These are phyloP conservation scores for Australoheros scitulus DNA, from an alignment of 2,113 vertebrate species.

Conservation along the genomic window DNA sequence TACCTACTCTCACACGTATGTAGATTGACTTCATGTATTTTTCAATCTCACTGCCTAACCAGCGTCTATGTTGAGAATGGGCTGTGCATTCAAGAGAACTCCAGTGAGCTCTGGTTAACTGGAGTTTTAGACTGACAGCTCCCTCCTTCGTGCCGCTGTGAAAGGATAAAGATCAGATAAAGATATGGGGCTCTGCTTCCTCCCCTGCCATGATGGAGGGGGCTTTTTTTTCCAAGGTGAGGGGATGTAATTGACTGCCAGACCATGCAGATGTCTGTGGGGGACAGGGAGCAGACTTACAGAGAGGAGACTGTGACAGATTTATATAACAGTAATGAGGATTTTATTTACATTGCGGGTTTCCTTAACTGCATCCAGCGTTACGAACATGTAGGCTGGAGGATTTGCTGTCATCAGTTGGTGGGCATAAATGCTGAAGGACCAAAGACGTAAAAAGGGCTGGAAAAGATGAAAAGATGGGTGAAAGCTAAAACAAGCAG, in stretches of 20 bases:
- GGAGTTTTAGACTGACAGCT: conserved; percentile 59
- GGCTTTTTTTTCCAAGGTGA: conserved; percentile 52
- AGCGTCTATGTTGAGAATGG: neutral
- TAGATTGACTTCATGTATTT: neutral
- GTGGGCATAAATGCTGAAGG: conserved; percentile 5
- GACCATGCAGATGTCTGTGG: conserved; percentile 44
- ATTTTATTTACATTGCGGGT: conserved; percentile 2
- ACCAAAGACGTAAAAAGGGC: neutral
- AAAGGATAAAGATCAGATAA: conserved; percentile 63
- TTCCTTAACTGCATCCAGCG: neutral
- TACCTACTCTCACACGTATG: neutral
- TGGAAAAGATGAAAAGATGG: neutral
- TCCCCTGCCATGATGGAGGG: conserved; percentile 27
- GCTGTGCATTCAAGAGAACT: neutral
- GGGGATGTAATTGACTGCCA: conserved; percentile 65
- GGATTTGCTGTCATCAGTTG: conserved; percentile 25
- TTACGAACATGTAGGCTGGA: neutral
- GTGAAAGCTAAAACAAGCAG: conserved; percentile 18
- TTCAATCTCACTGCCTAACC: neutral
- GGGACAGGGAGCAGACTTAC: conserved; percentile 26
- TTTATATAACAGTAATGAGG: conserved; percentile 38
- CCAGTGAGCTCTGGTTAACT: conserved; percentile 17
- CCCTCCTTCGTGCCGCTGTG: conserved; percentile 29
- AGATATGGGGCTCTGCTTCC: conserved; percentile 45
- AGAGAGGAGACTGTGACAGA: conserved; percentile 44